Evolutionary conservation across 2,113 vertebrate genomes (phyloP).

Genomic region (Catagonus wagneri): DNA sequence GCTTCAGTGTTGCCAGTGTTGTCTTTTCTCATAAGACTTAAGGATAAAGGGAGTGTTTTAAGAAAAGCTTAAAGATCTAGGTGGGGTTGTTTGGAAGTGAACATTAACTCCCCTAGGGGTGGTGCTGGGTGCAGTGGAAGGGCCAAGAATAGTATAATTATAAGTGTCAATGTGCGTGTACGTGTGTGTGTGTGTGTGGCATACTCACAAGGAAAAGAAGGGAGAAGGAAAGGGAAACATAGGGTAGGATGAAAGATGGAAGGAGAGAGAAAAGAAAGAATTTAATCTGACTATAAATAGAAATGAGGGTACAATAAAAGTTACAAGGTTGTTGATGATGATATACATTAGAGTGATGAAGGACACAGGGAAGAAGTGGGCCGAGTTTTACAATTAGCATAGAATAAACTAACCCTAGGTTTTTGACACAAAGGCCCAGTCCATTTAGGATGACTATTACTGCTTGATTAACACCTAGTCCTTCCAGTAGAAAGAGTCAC

Average conservation of each 20-base stretch:
- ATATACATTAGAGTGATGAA: background rate
- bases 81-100: background rate
- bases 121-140: background rate
- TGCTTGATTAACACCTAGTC: background rate
- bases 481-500: background rate
- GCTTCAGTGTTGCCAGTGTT: background rate
- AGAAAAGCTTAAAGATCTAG: background rate
- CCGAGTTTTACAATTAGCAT: background rate
- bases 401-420: background rate
- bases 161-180: background rate
- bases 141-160: background rate
- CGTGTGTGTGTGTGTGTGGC: background rate
- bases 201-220: background rate
- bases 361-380: background rate
- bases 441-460: background rate
- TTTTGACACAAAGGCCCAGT: background rate
- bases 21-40: background rate
- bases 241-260: background rate
- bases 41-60: background rate
- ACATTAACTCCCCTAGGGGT: background rate
- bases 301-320: background rate
- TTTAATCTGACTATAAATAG: conserved; percentile 4
- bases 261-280: background rate
- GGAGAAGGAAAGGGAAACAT: background rate
- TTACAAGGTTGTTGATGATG: background rate